Conservation (phyloP, 2,113 vertebrate genomes). For the Monarcha castaneiventris region DNA sequence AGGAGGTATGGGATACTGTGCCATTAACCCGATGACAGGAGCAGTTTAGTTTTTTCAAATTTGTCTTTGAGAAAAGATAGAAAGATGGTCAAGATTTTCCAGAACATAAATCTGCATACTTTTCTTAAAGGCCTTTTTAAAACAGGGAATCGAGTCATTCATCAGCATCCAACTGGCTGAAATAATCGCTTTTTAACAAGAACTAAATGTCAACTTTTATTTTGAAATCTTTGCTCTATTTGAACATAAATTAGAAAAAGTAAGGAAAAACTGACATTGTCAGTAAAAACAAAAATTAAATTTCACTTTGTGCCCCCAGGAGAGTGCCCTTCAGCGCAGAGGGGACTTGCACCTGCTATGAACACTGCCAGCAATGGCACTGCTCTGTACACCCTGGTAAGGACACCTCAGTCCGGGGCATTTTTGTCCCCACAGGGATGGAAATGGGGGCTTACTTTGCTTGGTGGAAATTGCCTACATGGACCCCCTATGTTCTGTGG, state of each 20-base stretch:
- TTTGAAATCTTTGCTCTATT: not conserved
- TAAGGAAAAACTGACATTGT: not conserved
- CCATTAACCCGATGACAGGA: slow-evolving; percentile 5
- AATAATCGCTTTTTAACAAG: not conserved
- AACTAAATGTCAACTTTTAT: not conserved
- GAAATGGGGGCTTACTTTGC: not conserved
- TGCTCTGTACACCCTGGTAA: not conserved
- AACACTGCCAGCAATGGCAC: not conserved
- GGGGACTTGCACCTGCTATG: not conserved
- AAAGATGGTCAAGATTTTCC: not conserved
- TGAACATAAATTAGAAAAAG: not conserved
- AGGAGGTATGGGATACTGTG: not conserved
- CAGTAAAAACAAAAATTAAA: not conserved
- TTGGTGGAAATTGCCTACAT: not conserved
- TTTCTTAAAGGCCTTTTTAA: not conserved
- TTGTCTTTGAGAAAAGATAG: not conserved
- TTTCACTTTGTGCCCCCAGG: not conserved
- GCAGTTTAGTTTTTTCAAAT: not conserved
- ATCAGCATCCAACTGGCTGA: not conserved
- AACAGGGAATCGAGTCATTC: not conserved
- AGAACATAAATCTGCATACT: not conserved
- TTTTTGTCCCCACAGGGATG: not conserved
- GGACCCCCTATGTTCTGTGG: rapidly evolving
- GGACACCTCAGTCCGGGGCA: not conserved
- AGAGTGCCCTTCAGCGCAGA: not conserved